Base-by-base conservation (phyloP, 2,113 vertebrate genomes). In the Pelecanoides urinatrix region DNA sequence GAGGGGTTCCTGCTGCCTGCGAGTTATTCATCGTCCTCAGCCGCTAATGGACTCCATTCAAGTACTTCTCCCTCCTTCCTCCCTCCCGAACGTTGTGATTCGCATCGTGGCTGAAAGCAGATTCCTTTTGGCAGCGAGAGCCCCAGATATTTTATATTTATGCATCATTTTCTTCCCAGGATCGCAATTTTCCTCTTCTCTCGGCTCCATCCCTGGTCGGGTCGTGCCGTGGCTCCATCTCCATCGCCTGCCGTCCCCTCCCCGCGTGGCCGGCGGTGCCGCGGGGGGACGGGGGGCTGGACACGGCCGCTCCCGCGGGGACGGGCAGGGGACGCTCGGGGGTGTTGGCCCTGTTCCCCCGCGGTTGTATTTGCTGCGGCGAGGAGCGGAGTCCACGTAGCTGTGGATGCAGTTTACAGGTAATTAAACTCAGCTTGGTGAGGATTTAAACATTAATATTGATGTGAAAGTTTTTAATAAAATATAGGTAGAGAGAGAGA, bases 391-490 rank as follows among this genome's bases (percentile, higher is more conserved):
- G 96, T 42, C 53, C 77, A 38, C 15, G 0, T 87, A 36, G 77
- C 88, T 84, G 29, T 76, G 65, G 75, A 79, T 82, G 85, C 73
- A 58, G 90, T 93, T 96, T 97, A 97, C 94, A 86, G 93, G 95
- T 97, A 87, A 97, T 96, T 97, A 96, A 97, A 95, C 80, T 92
- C 90, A 58, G 86, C 94, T 97, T 47, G 56, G 86, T 74, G 89
- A 90, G 94, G 88, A 93, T 92, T 96, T 96, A 90, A 94, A 56
- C 92, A 86, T 97, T 93, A 94, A 95, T 96, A 95, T 97, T 96
- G 89, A 90, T 97, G 92, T 47, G 92, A 42, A 96, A 94, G 92
- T 95, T 97, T 97, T 96, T 96, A 97, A 96, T 97, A 96, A 97
- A 97, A 95, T 92, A 91, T 90, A 92, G 89, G 80, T 17, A n/a